These are phyloP conservation scores for Diorhabda elongata DNA, from an alignment of 1,140 invertebrate species.

Conservation along the genomic window DNA sequence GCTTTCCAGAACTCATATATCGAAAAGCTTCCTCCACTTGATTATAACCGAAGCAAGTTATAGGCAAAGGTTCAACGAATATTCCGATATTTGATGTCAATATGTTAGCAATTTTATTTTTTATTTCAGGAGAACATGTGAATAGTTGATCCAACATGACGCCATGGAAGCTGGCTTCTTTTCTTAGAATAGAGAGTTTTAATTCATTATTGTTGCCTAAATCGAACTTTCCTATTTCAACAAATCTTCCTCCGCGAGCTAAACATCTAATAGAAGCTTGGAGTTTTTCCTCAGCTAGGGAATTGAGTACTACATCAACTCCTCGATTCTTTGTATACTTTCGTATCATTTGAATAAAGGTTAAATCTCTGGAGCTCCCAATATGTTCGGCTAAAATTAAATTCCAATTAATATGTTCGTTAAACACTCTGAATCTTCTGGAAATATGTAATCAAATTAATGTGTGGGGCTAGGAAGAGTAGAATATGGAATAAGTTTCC, in stretches of 20 bases:
- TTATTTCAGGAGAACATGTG: slow-evolving; percentile 44
- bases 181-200: slow-evolving; percentile 72
- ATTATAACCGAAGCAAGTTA: slow-evolving; percentile 57
- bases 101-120: slow-evolving; percentile 5
- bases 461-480: too few species aligned
- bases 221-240: slow-evolving; percentile 79
- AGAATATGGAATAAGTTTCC: too few species aligned
- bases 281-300: slow-evolving; percentile 72
- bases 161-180: slow-evolving; percentile 84
- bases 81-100: slow-evolving; percentile 19
- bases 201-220: slow-evolving; percentile 61
- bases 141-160: slow-evolving; percentile 79
- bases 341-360: slow-evolving; percentile 69
- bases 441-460: too few species aligned
- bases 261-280: slow-evolving; percentile 76
- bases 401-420: too few species aligned
- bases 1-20: slow-evolving; percentile 80
- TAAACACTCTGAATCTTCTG: too few species aligned
- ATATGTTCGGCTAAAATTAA: slow-evolving; percentile 54
- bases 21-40: slow-evolving; percentile 65
- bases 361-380: slow-evolving; percentile 65
- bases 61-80: slow-evolving; percentile 56
- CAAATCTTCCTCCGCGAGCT: slow-evolving; percentile 61
- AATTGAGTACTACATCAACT: slow-evolving; percentile 76
- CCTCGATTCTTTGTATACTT: slow-evolving; percentile 58